Evolutionary conservation across 2,888 invertebrate genomes (phyloP), one percentile per base, ranked within the genome.

Genomic region (Heteromyza rotundicornis): DNA sequence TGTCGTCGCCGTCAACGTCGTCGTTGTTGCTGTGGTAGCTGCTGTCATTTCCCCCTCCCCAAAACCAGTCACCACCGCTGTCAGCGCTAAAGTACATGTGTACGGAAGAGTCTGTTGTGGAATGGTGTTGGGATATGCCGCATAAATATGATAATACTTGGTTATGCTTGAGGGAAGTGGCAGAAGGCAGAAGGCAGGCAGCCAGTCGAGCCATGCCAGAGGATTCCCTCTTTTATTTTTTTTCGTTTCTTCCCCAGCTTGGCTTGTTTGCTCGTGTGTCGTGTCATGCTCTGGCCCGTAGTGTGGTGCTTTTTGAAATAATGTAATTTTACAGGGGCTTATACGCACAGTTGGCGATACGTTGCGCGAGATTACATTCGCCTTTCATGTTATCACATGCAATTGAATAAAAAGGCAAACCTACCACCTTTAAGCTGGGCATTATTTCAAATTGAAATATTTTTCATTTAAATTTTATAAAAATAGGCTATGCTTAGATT

Each of bases 1-100:
- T 55, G 16, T n/a, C 14, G 27, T 17, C 12, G 53, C 12, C 17
- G 44, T 22, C 27, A 71, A 67, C 67, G 70, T 70, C 66, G 75
- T 68, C 24, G 49, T 36, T 54, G 50, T 32, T 57, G 55, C 32
- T 27, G 53, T 35, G 40, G 52, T 17, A 47, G 62, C 40, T n/a
- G 35, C 32, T 22, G 32, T 5, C 27, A 19, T 20, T 27, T 32
- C 19, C 36, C 20, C 20, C 47, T 2, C 3, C 47, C 47, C 47
- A 19, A 40, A 51, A 17, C 23, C 52, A 51, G 58, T 58, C 51
- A 58, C 24, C 58, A 52, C 51, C 56, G 19, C 24, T 59, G 32
- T 20, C 49, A 19, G 35, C 54, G 60, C 32, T 57, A 64, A 17
- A 27, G 65, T 60, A 57, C 58, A 55, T 65, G 62, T 66, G 61